phyloP scores from a whole-genome alignment of 2,113 vertebrate genomes.

The Spea multiplicata region DNA sequence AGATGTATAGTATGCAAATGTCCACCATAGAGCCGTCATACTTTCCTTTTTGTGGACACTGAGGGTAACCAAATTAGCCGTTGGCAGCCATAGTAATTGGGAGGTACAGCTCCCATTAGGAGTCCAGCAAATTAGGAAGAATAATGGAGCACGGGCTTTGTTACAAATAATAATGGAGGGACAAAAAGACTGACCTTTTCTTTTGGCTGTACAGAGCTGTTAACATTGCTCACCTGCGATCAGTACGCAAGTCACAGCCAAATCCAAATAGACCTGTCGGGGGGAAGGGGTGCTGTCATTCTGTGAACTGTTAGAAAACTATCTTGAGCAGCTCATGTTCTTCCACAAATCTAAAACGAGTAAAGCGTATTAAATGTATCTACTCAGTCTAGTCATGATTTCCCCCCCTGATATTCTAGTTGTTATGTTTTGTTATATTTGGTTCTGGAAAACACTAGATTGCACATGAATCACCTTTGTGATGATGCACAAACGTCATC shows the following conservation, averaged over 20 bases:
- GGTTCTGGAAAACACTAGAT: not conserved
- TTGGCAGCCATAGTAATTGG: slow-evolving; percentile 81
- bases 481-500: too few species aligned
- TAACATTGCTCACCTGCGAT: slow-evolving; percentile 60
- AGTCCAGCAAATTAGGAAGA: slow-evolving; percentile 81
- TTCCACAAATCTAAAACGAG: not conserved
- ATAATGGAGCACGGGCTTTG: slow-evolving; percentile 76
- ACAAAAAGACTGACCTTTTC: slow-evolving; percentile 72
- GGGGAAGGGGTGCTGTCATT: not conserved
- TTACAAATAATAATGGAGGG: slow-evolving; percentile 75
- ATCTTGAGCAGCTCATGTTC: slow-evolving; percentile 1
- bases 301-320: slow-evolving; percentile 64
- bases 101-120: slow-evolving; percentile 81
- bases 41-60: slow-evolving; percentile 75
- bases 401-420: not conserved
- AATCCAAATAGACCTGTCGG: not conserved
- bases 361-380: not conserved
- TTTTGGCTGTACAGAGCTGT: slow-evolving; percentile 67
- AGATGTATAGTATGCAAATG: slow-evolving; percentile 82
- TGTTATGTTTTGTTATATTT: not conserved
- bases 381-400: not conserved
- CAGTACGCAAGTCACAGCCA: slow-evolving; percentile 41
- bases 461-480: not conserved
- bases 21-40: slow-evolving; percentile 72
- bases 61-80: slow-evolving; percentile 81